A percentile compares a stretch with the other conserved stretches of the same genome.
These are phyloP conservation scores for Sphaerophoria rueppellii DNA, from an alignment of 2,888 invertebrate species.

Conservation along the genomic window DNA sequence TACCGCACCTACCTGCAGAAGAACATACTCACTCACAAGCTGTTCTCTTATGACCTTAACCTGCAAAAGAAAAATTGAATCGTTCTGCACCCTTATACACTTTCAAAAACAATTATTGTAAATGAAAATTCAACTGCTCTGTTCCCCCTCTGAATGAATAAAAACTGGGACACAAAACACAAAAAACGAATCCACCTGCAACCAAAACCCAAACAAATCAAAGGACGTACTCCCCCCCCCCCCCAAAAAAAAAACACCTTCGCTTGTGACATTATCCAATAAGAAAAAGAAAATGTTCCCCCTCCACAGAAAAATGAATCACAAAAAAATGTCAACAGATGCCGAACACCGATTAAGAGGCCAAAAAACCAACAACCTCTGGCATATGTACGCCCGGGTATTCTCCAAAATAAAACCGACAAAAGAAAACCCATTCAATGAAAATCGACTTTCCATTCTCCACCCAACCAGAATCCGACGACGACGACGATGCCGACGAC, in stretches of 20 bases:
- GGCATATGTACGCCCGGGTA: not conserved
- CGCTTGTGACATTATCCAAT: not conserved
- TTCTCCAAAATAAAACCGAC: slow-evolving; percentile 29
- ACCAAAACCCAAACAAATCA: not conserved
- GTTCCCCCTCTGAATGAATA: not conserved
- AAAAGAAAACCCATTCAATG: slow-evolving; percentile 17
- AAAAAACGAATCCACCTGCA: not conserved
- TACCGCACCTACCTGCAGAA: too few relatives aligned
- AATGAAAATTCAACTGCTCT: not conserved
- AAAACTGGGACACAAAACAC: not conserved
- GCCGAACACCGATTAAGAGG: slow-evolving; percentile 47
- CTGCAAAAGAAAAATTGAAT: too few relatives aligned
- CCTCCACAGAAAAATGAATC: slow-evolving; percentile 33
- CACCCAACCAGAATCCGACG: not conserved
- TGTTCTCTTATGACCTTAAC: too few relatives aligned
- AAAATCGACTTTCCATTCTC: slow-evolving; percentile 46
- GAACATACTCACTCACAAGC: too few relatives aligned
- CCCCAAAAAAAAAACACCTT: slow-evolving; percentile 21
- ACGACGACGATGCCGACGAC: slow-evolving; percentile 15
- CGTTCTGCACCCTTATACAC: not conserved
- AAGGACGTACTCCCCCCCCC: too few relatives aligned
- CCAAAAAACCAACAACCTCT: slow-evolving; percentile 15
- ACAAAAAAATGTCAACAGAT: slow-evolving; percentile 54
- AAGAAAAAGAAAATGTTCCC: slow-evolving; percentile 49
- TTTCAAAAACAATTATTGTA: not conserved